These are phyloP conservation scores for Cephonodes hylas DNA, from an alignment of 2,888 invertebrate genomes.

Conservation along the genomic window DNA sequence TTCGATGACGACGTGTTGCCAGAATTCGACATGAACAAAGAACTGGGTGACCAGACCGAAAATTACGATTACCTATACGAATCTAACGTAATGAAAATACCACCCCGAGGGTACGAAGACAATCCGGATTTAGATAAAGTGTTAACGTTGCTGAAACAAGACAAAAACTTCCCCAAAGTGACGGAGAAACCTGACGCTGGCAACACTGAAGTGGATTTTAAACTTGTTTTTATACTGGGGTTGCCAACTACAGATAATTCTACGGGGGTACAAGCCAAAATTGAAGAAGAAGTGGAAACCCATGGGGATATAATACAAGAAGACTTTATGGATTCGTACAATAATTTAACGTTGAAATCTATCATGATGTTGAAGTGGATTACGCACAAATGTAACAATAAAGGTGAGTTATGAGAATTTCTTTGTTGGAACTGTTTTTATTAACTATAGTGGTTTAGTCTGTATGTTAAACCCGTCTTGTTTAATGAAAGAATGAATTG, in stretches of 20 bases:
- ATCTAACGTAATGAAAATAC: conserved; percentile 73
- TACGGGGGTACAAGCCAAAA: conserved; percentile 82
- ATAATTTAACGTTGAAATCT: conserved; percentile 92
- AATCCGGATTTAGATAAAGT: conserved; percentile 51
- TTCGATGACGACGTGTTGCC: conserved; percentile 61
- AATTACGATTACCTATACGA: conserved; percentile 61
- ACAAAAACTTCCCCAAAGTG: conserved; percentile 44
- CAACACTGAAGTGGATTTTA: conserved; percentile 51
- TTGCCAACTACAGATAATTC: conserved; percentile 78
- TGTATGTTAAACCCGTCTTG: too few species aligned
- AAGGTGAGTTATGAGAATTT: conserved; percentile 50
- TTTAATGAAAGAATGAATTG: too few species aligned
- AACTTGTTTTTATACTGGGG: conserved; percentile 81
- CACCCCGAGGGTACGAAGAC: conserved; percentile 62
- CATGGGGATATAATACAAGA: conserved; percentile 92
- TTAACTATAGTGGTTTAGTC: not conserved
- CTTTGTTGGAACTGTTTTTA: not conserved
- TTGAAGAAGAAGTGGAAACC: conserved; percentile 84
- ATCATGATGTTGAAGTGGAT: conserved; percentile 93
- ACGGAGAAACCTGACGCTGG: conserved; percentile 26
- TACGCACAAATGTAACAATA: conserved; percentile 83
- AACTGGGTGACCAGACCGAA: conserved; percentile 51
- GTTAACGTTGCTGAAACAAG: conserved; percentile 45
- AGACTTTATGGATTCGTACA: conserved; percentile 90
- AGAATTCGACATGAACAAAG: conserved; percentile 71